These are phyloP conservation scores for Tribolium freemani DNA, from an alignment of 2,888 invertebrate species.

Conservation along the genomic window DNA sequence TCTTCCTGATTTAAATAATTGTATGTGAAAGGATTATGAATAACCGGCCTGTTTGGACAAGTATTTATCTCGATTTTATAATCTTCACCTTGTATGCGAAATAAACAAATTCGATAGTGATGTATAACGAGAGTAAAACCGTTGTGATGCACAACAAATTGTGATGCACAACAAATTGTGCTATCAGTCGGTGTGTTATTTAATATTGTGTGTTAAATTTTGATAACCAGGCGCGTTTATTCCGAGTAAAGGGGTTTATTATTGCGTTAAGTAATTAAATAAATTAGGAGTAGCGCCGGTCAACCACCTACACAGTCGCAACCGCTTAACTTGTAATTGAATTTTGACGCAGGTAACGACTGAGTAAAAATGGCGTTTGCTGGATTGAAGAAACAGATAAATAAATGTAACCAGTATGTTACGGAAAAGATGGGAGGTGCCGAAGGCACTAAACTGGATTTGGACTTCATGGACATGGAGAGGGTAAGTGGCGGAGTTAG, in stretches of 20 bases:
- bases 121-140: too few relatives aligned
- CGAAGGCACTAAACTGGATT: conserved; percentile 98
- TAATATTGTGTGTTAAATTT: not conserved
- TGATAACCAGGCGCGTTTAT: not conserved
- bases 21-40: too few relatives aligned
- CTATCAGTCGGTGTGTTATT: not conserved
- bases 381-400: conserved; percentile 98
- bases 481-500: conserved; percentile 77
- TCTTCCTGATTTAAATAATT: too few relatives aligned
- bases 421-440: conserved; percentile 99
- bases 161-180: not conserved
- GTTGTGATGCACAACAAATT: not conserved
- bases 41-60: too few relatives aligned
- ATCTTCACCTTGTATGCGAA: too few relatives aligned
- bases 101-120: too few relatives aligned
- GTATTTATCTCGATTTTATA: too few relatives aligned
- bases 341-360: conserved; percentile 51
- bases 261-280: conserved; percentile 17
- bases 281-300: conserved; percentile 10
- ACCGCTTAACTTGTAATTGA: not conserved
- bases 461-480: conserved; percentile 99
- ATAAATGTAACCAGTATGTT: conserved; percentile 99
- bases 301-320: not conserved
- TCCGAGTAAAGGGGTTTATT: not conserved
- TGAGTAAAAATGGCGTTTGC: conserved; percentile 91